A percentile compares a stretch with the other conserved stretches of the same genome.
Conservation (phyloP, 2,888 invertebrate genomes). For the Standfussiana lucernea region DNA sequence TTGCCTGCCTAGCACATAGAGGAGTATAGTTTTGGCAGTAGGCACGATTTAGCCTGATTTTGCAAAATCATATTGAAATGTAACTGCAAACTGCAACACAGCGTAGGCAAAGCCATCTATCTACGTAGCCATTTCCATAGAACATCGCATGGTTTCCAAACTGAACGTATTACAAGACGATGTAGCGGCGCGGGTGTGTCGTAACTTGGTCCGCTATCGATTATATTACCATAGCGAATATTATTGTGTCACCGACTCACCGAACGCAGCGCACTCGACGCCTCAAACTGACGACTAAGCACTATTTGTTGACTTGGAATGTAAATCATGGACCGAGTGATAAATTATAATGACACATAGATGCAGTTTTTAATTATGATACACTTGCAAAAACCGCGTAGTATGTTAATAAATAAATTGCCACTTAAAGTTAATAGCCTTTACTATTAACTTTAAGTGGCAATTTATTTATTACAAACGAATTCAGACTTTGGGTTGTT, state of each 20-base stretch:
- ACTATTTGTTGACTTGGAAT: slow-evolving; percentile 49
- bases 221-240: slow-evolving; percentile 68
- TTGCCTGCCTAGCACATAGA: neutral
- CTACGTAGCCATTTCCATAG: slow-evolving; percentile 48
- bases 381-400: neutral
- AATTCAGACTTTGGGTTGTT: neutral
- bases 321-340: slow-evolving; percentile 41
- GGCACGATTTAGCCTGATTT: neutral
- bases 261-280: slow-evolving; percentile 32
- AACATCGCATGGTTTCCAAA: slow-evolving; percentile 52
- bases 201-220: slow-evolving; percentile 66
- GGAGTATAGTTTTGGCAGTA: neutral
- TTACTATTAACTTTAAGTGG: too few species aligned
- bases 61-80: slow-evolving; percentile 13
- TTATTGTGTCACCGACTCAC: slow-evolving; percentile 62
- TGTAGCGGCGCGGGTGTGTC: slow-evolving; percentile 59
- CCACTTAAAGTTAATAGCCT: neutral
- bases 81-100: slow-evolving; percentile 5
- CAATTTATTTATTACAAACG: too few species aligned
- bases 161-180: slow-evolving; percentile 51
- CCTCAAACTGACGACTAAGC: slow-evolving; percentile 50
- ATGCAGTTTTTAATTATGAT: slow-evolving; percentile 17
- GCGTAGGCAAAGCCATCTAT: slow-evolving; percentile 14
- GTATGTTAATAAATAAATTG: neutral
- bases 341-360: slow-evolving; percentile 21